Evolutionary conservation across 2,888 invertebrate species (phyloP).

Genomic region (Hydrotaea diabolus): DNA sequence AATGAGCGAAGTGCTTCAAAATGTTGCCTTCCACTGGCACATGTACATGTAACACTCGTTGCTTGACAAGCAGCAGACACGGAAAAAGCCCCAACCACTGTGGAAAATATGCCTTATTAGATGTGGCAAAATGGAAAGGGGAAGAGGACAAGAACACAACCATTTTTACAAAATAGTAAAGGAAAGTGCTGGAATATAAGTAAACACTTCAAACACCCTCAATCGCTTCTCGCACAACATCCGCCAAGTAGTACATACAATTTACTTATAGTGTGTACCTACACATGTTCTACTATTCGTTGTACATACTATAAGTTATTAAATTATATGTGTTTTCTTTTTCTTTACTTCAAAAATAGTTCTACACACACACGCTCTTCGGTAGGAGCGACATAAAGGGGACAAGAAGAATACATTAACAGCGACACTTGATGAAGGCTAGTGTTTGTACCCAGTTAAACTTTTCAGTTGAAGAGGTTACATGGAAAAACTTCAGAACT

Average conservation of each 20-base stretch:
- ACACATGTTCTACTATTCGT: not conserved
- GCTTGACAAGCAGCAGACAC: not conserved
- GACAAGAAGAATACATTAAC: not conserved
- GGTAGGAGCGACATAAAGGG: not conserved
- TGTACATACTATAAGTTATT: constrained; percentile 9
- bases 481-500: not conserved
- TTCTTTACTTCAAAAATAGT: not conserved
- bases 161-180: not conserved
- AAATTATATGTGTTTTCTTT: constrained; percentile 16
- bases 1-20: not conserved
- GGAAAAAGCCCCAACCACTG: no score
- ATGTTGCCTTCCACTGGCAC: not conserved
- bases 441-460: not conserved
- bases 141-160: not conserved
- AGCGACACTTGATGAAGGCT: not conserved
- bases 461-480: not conserved
- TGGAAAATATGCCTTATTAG: no score
- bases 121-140: not conserved
- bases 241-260: not conserved
- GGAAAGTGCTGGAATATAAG: constrained; percentile 1
- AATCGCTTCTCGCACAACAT: not conserved
- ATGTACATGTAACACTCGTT: not conserved
- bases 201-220: not conserved
- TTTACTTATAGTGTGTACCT: no score
- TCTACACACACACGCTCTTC: not conserved